Conservation (phyloP, 2,797 vertebrate species). For the Anniella stebbinsi region DNA sequence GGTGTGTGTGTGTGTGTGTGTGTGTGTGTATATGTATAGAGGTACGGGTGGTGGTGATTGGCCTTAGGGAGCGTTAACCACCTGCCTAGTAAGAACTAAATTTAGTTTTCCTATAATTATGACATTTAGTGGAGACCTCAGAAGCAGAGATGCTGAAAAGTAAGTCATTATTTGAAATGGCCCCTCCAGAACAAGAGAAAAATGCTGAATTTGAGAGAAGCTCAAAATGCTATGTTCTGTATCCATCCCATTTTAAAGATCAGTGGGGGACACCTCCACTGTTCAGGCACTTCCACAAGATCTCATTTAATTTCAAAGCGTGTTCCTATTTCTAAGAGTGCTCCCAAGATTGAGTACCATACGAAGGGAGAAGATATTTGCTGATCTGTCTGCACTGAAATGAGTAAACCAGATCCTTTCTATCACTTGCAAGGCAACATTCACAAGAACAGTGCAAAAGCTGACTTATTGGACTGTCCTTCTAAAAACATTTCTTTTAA, state of each 20-base stretch:
- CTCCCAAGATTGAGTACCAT: neutral
- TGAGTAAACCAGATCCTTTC: neutral
- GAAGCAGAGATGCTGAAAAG: neutral
- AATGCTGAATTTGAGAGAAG: conserved; percentile 20
- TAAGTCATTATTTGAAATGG: neutral
- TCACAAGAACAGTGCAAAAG: conserved; percentile 3
- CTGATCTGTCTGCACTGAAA: neutral
- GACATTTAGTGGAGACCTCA: conserved; percentile 9
- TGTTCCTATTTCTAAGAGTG: neutral
- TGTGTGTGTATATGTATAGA: too few relatives aligned
- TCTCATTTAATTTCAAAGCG: conserved; percentile 41
- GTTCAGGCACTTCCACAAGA: conserved; percentile 45
- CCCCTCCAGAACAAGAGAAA: conserved; percentile 16
- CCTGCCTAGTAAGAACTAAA: conserved; percentile 25
- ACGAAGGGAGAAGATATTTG: conserved; percentile 22
- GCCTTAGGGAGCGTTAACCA: neutral
- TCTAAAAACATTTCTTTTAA: conserved; percentile 32
- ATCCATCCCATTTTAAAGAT: neutral
- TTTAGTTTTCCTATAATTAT: conserved; percentile 22
- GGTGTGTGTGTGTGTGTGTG: neutral
- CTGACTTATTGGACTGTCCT: conserved; percentile 23
- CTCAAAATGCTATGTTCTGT: conserved; percentile 24
- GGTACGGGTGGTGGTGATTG: neutral
- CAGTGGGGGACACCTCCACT: neutral
- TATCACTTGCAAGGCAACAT: neutral